Base-by-base conservation (phyloP, 2,797 vertebrate species). In the Pelobates cultripes region DNA sequence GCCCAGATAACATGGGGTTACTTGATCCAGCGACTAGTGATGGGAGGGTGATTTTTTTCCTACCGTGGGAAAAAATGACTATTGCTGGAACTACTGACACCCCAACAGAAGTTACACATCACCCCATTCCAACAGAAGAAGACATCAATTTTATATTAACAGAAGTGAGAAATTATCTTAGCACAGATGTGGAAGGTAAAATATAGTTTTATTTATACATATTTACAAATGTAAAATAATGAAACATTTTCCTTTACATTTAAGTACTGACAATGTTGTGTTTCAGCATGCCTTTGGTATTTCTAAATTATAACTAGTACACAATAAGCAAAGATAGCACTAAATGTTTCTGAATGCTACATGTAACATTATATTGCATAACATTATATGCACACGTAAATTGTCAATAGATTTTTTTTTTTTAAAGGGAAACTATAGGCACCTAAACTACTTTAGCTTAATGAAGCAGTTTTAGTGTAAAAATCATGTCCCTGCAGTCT, bases 21-120 rank as follows among this genome's bases (percentile, higher is more conserved):
- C 93, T 99, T n/a, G 98, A 99, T 85, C 98, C 98, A 0, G 96
- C 96, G 41, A 99, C 98, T 10, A 99, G 98, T 2, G 98, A 99
- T 0, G 98, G 98, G 0, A 92, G 98, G 4, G 97, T 99, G 85
- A 99, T 99, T 87, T 99, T 99, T 93, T 99, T 99, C 92, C 92
- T 99, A 86, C 98, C 97, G 0, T 99, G 98, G 98, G 94, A 98
- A 92, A 99, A 99, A 87, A 96, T 99, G 97, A 99, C 98, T 0
- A 97, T 99, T 0, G 98, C 98, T 0, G 98, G 98, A 12, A 99
- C 98, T 1, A 99, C 98, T 0, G 98, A 99, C 91, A 94, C 94
- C 0, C 96, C 97, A 69, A 99, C 98, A 0, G 92, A 91, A 0
- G 89, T 99, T 28, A 99, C 98, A 0, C 91, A 91, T 0, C 96